A percentile compares a stretch with the other conserved stretches of the same genome.
These are phyloP conservation scores for Erebia ligea DNA, from an alignment of 2,888 invertebrate species.

Conservation along the genomic window DNA sequence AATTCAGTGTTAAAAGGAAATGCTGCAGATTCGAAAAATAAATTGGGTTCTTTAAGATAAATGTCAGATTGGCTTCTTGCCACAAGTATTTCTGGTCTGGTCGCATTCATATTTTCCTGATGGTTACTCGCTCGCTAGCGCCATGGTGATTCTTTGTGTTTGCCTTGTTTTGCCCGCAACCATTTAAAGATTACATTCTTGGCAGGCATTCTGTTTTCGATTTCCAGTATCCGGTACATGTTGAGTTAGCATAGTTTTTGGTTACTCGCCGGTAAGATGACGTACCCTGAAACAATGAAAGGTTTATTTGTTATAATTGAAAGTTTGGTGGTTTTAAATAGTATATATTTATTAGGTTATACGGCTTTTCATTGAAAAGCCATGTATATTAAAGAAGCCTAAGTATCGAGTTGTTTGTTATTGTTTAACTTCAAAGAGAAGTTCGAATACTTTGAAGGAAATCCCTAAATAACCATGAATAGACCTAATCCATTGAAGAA, in stretches of 20 bases:
- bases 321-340: neutral
- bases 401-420: slow-evolving; percentile 5
- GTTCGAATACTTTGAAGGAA: neutral
- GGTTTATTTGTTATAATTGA: neutral
- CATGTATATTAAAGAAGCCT: slow-evolving; percentile 3
- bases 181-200: slow-evolving; percentile 79
- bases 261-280: slow-evolving; percentile 47
- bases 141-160: slow-evolving; percentile 77
- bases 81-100: slow-evolving; percentile 68
- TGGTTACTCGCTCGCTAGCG: slow-evolving; percentile 70
- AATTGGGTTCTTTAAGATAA: slow-evolving; percentile 65
- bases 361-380: neutral
- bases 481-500: neutral
- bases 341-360: neutral
- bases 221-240: slow-evolving; percentile 70
- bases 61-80: slow-evolving; percentile 73
- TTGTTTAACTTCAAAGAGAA: neutral
- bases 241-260: slow-evolving; percentile 67
- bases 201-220: slow-evolving; percentile 74
- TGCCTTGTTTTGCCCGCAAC: slow-evolving; percentile 77
- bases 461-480: slow-evolving; percentile 7
- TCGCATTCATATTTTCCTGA: slow-evolving; percentile 76
- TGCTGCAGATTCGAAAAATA: slow-evolving; percentile 55
- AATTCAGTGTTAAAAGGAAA: slow-evolving; percentile 58
- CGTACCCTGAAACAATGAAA: slow-evolving; percentile 67